A percentile compares a stretch with the other conserved stretches of the same genome.
phyloP scores from a whole-genome alignment of 1,140 invertebrate species.

The Drosophila punjabiensis region DNA sequence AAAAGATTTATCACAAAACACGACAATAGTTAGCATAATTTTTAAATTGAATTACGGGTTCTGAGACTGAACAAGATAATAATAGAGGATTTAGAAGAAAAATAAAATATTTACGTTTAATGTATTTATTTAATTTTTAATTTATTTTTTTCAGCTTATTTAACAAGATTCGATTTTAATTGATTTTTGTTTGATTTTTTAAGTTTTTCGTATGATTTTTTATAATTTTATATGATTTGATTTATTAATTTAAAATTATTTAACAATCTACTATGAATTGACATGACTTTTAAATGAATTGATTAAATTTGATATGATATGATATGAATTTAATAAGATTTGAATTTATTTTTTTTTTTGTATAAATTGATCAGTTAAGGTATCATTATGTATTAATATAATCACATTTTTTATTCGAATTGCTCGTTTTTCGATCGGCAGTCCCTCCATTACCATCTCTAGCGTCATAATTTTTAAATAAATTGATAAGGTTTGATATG shows the following conservation, averaged over 20 bases:
- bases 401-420: too few species aligned
- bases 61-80: not conserved
- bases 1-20: not conserved
- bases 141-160: not conserved
- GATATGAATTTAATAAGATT: not conserved
- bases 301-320: not conserved
- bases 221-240: not conserved
- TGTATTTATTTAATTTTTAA: not conserved
- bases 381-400: too few species aligned
- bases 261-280: accelerated
- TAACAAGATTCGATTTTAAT: not conserved
- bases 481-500: not conserved
- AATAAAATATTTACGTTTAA: too few species aligned
- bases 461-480: too few species aligned
- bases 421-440: too few species aligned
- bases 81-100: not conserved
- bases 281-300: not conserved
- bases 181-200: not conserved
- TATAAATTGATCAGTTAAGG: too few species aligned
- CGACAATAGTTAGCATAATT: not conserved
- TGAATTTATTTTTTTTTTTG: too few species aligned
- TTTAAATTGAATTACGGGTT: not conserved
- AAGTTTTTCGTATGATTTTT: not conserved
- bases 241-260: not conserved
- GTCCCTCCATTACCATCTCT: too few species aligned